Base-by-base conservation (phyloP, 1,140 invertebrate genomes). In the Zaprionus gabonicus region DNA sequence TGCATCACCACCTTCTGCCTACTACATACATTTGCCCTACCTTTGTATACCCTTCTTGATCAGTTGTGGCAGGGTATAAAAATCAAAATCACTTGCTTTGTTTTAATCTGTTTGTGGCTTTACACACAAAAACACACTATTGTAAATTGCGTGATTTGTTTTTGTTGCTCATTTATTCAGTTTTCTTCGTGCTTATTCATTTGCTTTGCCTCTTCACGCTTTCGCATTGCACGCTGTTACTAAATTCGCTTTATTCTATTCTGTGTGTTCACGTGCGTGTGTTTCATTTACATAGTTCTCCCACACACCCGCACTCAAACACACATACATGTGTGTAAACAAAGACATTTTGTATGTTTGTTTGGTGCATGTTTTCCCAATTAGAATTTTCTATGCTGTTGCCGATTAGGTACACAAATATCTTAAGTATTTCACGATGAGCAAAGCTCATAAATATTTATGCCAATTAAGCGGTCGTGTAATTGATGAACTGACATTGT, bases 311-410 rank as follows among this genome's bases (percentile, higher is more conserved):
- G 23, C 51, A 56, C n/a, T n/a, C 7, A 20, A 20, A 60, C 17
- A 41, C 12, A n/a, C 1, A 20, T 1, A 57, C 41, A 23, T 34
- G 17, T 27, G 65, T 73, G 63, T 75, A 83, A 81, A 76, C 76
- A 82, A 65, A 55, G 76, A 36, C 23, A 82, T 79, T 82, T 79
- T 74, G 56, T 82, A 75, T 69, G 34, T 58, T 58, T 56, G 51
- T 36, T 59, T 70, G 66, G 51, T 80, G 78, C 78, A 63, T 76
- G 66, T 67, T 64, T 82, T 75, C 60, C 62, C 67, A 79, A 82
- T 82, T 72, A 77, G 81, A 81, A 80, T 82, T 76, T 71, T 66
- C 41, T 80, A 83, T 83, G 76, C 53, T 63, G 34, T 36, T 25
- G 75, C 38, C 67, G 71, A 71, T 82, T 67, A 70, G 38, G 23